phyloP scores from a whole-genome alignment of 1,140 invertebrate genomes.

The Calycopis cecrops region DNA sequence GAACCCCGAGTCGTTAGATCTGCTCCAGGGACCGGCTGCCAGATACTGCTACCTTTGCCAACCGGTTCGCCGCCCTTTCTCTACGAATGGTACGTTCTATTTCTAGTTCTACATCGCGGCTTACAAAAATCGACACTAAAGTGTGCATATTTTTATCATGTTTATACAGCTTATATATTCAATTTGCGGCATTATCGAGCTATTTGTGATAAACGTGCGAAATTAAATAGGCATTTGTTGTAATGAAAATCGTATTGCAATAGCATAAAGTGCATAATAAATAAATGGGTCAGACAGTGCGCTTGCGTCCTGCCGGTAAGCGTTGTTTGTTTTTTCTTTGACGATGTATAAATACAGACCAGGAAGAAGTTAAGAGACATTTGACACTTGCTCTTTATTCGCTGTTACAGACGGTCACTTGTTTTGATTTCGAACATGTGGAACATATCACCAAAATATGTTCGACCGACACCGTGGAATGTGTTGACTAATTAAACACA shows the following conservation, averaged over 20 bases:
- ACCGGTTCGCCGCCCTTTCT: conserved; percentile 51
- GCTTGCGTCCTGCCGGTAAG: conserved; percentile 39
- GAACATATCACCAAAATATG: background rate
- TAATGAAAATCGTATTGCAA: conserved; percentile 18
- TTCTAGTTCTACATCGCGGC: conserved; percentile 22
- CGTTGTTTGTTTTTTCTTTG: conserved; percentile 65
- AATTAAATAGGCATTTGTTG: conserved; percentile 5
- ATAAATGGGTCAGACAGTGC: conserved; percentile 21
- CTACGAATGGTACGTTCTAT: conserved; percentile 58
- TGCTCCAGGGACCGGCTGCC: conserved; percentile 41
- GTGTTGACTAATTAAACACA: too few relatives aligned
- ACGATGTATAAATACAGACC: conserved; percentile 63
- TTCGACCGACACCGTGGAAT: too few relatives aligned
- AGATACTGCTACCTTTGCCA: conserved; percentile 41
- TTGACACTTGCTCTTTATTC: conserved; percentile 22
- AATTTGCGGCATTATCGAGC: background rate
- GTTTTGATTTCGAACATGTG: background rate
- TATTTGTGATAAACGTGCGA: too few relatives aligned
- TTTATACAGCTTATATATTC: too few relatives aligned
- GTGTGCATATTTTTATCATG: conserved; percentile 2
- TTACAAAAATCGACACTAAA: background rate
- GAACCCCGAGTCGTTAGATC: conserved; percentile 39
- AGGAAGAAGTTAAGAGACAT: conserved; percentile 47
- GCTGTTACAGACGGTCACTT: background rate
- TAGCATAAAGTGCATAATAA: conserved; percentile 30